Evolutionary conservation across 2,888 invertebrate genomes (phyloP), one percentile per base, ranked within the genome.

Genomic region (Chirona hameri): DNA sequence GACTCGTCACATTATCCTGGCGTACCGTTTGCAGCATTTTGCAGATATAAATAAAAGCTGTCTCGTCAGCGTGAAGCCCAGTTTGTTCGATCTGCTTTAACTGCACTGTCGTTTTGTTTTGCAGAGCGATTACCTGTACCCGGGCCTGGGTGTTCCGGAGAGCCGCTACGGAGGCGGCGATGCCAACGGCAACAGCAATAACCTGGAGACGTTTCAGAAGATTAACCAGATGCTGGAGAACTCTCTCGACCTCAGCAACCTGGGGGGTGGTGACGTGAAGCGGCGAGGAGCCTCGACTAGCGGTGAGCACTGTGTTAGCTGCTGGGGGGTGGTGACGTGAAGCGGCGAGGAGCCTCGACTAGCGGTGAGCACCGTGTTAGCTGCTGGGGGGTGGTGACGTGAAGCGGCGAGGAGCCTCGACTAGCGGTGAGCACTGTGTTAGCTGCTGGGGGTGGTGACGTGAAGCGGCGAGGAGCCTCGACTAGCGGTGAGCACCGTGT

Each of bases 171-270:
- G 15, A 0, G 15, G 4, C 39, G 39, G 39, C 76, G 76, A 76
- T 39, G 39, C 39, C 76, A 39, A 1, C 27, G 24, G 21, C 31
- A 39, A 39, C 39, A 76, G 39, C 21, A 85, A 83, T 81, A 87
- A 87, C 82, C 82, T 86, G 81, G 88, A 88, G 82, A 86, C 88
- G 69, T 87, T 88, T 84, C 87, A 87, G 83, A 86, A 87, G 48
- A 88, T 89, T 83, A 89, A 88, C 86, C 88, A 88, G 72, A 86
- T 88, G 84, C 86, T 89, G 81, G 88, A 88, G 84, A 88, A 88
- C 85, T 86, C 88, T 2, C 84, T 88, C 27, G 88, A 89, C 82
- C 84, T 88, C 46, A 85, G 85, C 48, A 86, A 85, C 82, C 82
- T 87, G 5, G 85, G 76, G 1, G 39, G 10, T 7, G 76, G n/a